A percentile compares a stretch with the other conserved stretches of the same genome.
Conservation (phyloP, 2,888 invertebrate species). For the Aspidiotus destructor region DNA sequence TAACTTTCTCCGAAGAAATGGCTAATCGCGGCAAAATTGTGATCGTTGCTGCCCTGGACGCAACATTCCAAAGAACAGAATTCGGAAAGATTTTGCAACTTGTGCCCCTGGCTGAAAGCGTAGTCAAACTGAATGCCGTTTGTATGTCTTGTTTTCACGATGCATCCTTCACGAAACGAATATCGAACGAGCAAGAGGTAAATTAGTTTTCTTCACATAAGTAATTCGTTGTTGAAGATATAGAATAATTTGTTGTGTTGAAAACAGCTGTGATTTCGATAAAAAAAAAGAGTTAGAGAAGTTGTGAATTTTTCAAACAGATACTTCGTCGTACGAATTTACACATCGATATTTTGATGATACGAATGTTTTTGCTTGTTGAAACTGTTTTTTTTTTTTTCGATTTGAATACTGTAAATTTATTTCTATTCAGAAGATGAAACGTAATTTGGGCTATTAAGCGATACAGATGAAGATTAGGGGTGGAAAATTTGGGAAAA, state of each 20-base stretch:
- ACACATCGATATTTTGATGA: not conserved
- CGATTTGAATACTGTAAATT: no score
- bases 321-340: not conserved
- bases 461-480: no score
- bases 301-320: not conserved
- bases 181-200: slow-evolving; percentile 44
- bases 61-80: slow-evolving; percentile 46
- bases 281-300: slow-evolving; percentile 5
- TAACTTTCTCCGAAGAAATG: slow-evolving; percentile 46
- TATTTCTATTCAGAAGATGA: no score
- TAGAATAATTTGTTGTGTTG: not conserved
- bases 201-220: not conserved
- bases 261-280: not conserved
- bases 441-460: no score
- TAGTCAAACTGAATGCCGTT: slow-evolving; percentile 48
- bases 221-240: not conserved
- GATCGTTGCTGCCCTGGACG: slow-evolving; percentile 51
- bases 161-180: slow-evolving; percentile 48
- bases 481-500: no score
- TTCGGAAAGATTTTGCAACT: slow-evolving; percentile 45
- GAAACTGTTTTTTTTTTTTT: no score
- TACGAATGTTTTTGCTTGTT: no score
- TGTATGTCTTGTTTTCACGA: slow-evolving; percentile 48
- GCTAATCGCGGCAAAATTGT: slow-evolving; percentile 50
- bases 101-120: slow-evolving; percentile 47